phyloP scores from a whole-genome alignment of 2,113 vertebrate genomes.

The Stegostoma tigrinum region DNA sequence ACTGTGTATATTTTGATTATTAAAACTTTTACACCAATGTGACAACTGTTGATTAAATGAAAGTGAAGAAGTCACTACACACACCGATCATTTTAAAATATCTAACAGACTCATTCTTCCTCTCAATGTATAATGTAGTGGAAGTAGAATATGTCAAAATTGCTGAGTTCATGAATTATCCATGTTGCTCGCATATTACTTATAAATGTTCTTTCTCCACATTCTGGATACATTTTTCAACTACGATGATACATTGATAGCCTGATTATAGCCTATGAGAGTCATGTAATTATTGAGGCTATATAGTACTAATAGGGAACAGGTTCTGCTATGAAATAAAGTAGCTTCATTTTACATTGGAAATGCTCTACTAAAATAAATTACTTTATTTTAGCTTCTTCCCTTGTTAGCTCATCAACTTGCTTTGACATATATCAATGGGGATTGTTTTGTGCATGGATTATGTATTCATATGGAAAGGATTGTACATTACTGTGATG shows the following conservation, averaged over 20 bases:
- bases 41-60: background rate
- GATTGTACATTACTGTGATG: background rate
- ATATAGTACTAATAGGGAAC: background rate
- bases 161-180: background rate
- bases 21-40: background rate
- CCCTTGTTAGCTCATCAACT: background rate
- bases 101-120: background rate
- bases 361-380: conserved; percentile 8
- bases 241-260: background rate
- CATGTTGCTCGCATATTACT: background rate
- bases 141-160: background rate
- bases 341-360: background rate
- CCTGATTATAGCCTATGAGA: background rate
- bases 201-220: background rate
- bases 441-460: conserved; percentile 25
- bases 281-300: background rate
- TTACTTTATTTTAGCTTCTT: background rate
- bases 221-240: background rate
- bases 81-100: background rate
- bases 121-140: background rate
- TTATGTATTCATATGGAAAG: background rate
- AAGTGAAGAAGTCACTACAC: background rate
- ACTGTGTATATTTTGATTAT: background rate
- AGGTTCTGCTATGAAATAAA: background rate
- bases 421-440: background rate